phyloP scores from a whole-genome alignment of 2,888 invertebrate genomes.

The Fragum sueziense region DNA sequence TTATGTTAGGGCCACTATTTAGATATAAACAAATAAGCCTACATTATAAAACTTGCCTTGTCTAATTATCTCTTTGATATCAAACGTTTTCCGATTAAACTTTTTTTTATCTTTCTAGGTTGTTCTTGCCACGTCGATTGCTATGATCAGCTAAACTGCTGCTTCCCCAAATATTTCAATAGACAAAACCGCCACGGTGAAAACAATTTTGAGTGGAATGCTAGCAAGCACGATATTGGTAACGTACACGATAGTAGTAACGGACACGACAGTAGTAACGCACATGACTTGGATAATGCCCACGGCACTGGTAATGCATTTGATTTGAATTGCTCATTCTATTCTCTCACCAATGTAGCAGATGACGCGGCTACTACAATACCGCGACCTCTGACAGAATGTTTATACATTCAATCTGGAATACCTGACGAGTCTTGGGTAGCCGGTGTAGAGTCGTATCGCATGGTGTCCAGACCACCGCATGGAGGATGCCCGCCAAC shows the following conservation, averaged over 20 bases:
- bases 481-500: not conserved
- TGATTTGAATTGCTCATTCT: not conserved
- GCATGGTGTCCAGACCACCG: not conserved
- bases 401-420: not conserved
- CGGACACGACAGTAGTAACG: not conserved
- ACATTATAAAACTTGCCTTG: no score
- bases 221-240: not conserved
- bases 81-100: no score
- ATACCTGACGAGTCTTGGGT: not conserved
- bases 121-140: conserved; percentile 2
- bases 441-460: not conserved
- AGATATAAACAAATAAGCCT: no score
- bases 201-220: no score
- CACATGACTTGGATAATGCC: not conserved
- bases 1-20: no score
- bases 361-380: not conserved
- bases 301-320: not conserved
- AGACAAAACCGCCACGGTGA: not conserved
- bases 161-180: not conserved
- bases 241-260: not conserved
- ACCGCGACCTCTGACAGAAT: not conserved
- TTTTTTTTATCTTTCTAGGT: not conserved
- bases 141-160: not conserved
- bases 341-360: no score
- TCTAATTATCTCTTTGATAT: no score